Conservation (phyloP, 2,888 invertebrate species). For the Erynnis tages region DNA sequence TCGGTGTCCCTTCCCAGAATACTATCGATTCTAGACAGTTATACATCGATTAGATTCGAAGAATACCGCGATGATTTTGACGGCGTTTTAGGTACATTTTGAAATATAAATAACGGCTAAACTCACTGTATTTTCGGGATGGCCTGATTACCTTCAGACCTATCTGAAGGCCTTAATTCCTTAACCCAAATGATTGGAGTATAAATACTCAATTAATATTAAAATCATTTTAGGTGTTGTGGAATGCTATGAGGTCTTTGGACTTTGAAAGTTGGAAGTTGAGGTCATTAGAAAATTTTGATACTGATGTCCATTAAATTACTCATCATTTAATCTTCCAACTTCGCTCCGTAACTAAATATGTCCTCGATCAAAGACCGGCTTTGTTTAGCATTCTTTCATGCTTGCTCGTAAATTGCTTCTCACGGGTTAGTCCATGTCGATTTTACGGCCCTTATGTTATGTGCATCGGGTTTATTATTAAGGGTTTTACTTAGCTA, state of each 20-base stretch:
- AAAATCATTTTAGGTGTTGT: too few species aligned
- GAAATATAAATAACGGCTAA: too few species aligned
- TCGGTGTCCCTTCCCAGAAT: slow-evolving; percentile 36
- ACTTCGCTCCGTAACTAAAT: slow-evolving; percentile 9
- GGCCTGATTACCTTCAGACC: too few species aligned
- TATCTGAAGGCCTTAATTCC: too few species aligned
- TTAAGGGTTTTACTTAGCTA: slow-evolving; percentile 8
- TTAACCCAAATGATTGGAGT: too few species aligned
- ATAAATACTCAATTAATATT: too few species aligned
- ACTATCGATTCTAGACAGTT: too few species aligned
- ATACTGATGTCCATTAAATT: too few species aligned
- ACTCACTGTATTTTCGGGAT: too few species aligned
- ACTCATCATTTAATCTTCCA: neutral
- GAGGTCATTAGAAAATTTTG: too few species aligned
- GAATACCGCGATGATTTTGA: neutral
- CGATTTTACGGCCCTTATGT: slow-evolving; percentile 20
- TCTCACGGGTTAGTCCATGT: slow-evolving; percentile 16
- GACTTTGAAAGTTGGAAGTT: too few species aligned
- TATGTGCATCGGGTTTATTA: slow-evolving; percentile 19
- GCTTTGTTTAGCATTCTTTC: slow-evolving; percentile 53
- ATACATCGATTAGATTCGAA: neutral
- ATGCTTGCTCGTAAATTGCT: slow-evolving; percentile 36
- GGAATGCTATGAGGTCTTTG: too few species aligned
- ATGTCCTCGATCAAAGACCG: slow-evolving; percentile 43
- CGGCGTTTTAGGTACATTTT: neutral